Evolutionary conservation across 1,140 invertebrate species (phyloP).

Genomic region (Phymorhynchus buccinoides): DNA sequence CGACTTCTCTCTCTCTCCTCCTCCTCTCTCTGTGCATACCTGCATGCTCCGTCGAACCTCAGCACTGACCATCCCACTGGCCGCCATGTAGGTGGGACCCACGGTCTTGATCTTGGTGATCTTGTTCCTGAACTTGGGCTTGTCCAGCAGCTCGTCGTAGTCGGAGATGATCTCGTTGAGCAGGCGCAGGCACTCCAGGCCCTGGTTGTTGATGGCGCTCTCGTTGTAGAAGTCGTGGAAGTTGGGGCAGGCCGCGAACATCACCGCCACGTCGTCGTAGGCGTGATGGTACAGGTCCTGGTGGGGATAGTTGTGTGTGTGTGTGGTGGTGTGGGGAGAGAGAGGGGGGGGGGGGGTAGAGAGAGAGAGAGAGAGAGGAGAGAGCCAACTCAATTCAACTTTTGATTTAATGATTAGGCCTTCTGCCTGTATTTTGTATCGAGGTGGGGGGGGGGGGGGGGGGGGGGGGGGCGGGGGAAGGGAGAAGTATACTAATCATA

Average conservation of each 20-base stretch:
- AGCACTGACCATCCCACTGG: conserved; percentile 81
- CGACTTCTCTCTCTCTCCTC: too few relatives aligned
- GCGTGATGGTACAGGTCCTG: conserved; percentile 88
- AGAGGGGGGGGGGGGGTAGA: too few relatives aligned
- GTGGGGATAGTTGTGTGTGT: too few relatives aligned
- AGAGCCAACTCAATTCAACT: too few relatives aligned
- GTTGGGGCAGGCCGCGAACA: conserved; percentile 92
- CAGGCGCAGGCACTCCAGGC: conserved; percentile 83
- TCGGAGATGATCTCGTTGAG: conserved; percentile 92
- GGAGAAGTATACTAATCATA: too few relatives aligned
- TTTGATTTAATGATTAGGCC: too few relatives aligned
- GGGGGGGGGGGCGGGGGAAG: too few relatives aligned
- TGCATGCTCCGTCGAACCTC: neutral
- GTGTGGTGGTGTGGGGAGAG: too few relatives aligned
- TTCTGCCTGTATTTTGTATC: too few relatives aligned
- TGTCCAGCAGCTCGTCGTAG: conserved; percentile 83
- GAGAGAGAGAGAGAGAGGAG: too few relatives aligned
- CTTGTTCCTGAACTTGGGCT: conserved; percentile 78
- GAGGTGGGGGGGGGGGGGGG: too few relatives aligned
- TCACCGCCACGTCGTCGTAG: conserved; percentile 88
- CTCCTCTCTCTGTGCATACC: neutral
- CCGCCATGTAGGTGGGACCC: conserved; percentile 95
- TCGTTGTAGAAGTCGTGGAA: conserved; percentile 81
- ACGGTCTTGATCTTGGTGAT: conserved; percentile 98
- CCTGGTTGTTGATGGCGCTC: conserved; percentile 76